Percentiles rank a stretch among this genome's conserved stretches.
Evolutionary conservation across 1,140 invertebrate genomes (phyloP).

Genomic region (Procambarus clarkii): DNA sequence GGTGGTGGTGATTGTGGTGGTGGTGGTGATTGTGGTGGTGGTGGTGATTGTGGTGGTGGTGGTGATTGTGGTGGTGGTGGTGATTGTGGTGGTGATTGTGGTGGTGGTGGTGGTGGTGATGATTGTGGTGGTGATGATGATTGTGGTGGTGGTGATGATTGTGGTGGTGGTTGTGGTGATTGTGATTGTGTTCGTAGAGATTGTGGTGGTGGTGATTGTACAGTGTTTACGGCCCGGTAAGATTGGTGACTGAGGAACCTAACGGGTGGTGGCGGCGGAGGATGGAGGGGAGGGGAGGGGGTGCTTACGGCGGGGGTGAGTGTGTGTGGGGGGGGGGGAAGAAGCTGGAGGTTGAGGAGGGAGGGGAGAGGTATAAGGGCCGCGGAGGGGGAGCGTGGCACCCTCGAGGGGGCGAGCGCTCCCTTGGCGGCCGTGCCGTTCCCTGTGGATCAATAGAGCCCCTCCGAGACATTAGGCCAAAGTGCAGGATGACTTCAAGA

Average conservation of each 20-base stretch:
- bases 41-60: too few species aligned
- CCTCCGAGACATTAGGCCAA: constrained; percentile 68
- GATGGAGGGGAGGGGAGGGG: neutral
- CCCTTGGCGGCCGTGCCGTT: constrained; percentile 55
- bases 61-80: too few species aligned
- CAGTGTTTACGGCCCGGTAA: neutral
- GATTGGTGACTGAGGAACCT: neutral
- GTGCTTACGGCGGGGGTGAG: neutral
- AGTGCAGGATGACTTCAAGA: constrained; percentile 68
- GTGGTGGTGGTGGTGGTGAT: too few species aligned
- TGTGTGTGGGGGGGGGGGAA: neutral
- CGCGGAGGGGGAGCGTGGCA: constrained; percentile 43
- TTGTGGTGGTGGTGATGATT: neutral
- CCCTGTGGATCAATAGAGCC: constrained; percentile 65
- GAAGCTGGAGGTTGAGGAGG: neutral
- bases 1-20: too few species aligned
- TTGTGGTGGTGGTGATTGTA: neutral
- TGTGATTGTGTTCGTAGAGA: too few species aligned
- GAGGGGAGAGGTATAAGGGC: constrained; percentile 29
- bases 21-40: too few species aligned
- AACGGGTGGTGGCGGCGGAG: neutral
- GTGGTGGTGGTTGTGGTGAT: neutral
- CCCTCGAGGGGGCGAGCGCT: constrained; percentile 60
- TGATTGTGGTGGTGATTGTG: too few species aligned
- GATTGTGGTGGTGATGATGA: neutral